A percentile compares a stretch with the other conserved stretches of the same genome.
Evolutionary conservation across 2,888 invertebrate genomes (phyloP).

Genomic region (Phaonia tiefii): DNA sequence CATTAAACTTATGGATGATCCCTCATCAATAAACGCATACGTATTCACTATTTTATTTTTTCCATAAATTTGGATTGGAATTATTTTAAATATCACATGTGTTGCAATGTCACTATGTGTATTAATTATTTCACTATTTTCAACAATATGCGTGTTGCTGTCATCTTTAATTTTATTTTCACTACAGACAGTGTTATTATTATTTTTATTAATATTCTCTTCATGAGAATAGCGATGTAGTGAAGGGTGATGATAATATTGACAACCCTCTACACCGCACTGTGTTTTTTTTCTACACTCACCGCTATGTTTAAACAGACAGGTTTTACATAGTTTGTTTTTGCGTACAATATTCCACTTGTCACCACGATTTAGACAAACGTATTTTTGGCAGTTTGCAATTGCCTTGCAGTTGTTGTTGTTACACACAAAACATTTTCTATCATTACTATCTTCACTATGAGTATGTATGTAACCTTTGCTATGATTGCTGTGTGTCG

Average conservation of each 20-base stretch:
- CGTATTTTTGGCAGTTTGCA: slow-evolving; percentile 23
- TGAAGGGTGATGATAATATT: slow-evolving; percentile 39
- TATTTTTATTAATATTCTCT: background rate
- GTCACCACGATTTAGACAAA: slow-evolving; percentile 32
- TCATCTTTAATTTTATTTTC: background rate
- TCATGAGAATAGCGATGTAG: slow-evolving; percentile 40
- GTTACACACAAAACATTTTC: slow-evolving; percentile 5
- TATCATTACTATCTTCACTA: background rate
- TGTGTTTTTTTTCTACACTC: slow-evolving; percentile 27
- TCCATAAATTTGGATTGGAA: slow-evolving; percentile 42
- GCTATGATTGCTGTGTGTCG: too few relatives aligned
- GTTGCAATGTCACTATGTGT: background rate
- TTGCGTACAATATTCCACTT: slow-evolving; percentile 38
- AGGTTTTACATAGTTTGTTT: slow-evolving; percentile 26
- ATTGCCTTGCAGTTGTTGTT: slow-evolving; percentile 29
- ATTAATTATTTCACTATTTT: slow-evolving; percentile 1
- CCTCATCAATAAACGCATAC: slow-evolving; percentile 31
- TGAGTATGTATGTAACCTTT: too few relatives aligned
- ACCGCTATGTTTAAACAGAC: slow-evolving; percentile 9
- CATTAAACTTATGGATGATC: slow-evolving; percentile 22
- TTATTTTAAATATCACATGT: slow-evolving; percentile 48
- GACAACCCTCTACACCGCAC: slow-evolving; percentile 22
- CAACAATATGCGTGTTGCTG: slow-evolving; percentile 14
- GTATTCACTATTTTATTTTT: slow-evolving; percentile 38
- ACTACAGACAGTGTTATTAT: background rate